Evolutionary conservation across 2,797 vertebrate species (phyloP).

Genomic region (Jordanella pulchra): DNA sequence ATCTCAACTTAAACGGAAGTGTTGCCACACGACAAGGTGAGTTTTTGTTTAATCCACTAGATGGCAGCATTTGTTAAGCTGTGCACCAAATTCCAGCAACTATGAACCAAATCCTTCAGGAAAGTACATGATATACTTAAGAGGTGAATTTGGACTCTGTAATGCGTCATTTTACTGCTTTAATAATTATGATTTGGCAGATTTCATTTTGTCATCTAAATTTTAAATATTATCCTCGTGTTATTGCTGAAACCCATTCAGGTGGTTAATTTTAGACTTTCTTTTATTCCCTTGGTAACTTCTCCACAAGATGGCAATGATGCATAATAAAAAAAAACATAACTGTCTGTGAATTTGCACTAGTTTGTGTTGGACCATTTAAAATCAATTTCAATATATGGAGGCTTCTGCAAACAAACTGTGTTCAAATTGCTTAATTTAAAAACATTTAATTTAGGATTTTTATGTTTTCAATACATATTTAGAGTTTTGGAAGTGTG

Average conservation of each 20-base stretch:
- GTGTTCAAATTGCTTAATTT: constrained; percentile 23
- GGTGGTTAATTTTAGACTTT: not conserved
- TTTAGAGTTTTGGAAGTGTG: not conserved
- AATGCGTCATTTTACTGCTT: not conserved
- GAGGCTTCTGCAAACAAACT: constrained; percentile 31
- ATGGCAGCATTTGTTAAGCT: constrained; percentile 71
- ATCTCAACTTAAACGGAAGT: constrained; percentile 12
- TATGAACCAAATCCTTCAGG: not conserved
- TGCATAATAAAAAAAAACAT: constrained; percentile 52
- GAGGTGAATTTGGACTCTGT: not conserved
- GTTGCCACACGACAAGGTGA: not conserved
- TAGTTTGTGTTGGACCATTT: constrained; percentile 1
- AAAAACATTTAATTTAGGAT: not conserved
- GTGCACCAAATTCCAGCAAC: constrained; percentile 17
- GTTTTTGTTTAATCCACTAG: constrained; percentile 58
- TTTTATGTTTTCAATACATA: not conserved
- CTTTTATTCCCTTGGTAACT: constrained; percentile 35
- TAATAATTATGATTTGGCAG: not conserved
- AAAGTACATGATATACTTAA: not conserved
- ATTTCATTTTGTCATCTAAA: not conserved
- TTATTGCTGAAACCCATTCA: not conserved
- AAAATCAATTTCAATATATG: constrained; percentile 20
- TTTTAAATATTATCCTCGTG: not conserved
- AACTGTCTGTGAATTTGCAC: not conserved
- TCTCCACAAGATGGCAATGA: constrained; percentile 75